Evolutionary conservation across 2,113 vertebrate genomes (phyloP), one percentile per base, ranked within the genome.

Genomic region (Phalacrocorax brasilianus): DNA sequence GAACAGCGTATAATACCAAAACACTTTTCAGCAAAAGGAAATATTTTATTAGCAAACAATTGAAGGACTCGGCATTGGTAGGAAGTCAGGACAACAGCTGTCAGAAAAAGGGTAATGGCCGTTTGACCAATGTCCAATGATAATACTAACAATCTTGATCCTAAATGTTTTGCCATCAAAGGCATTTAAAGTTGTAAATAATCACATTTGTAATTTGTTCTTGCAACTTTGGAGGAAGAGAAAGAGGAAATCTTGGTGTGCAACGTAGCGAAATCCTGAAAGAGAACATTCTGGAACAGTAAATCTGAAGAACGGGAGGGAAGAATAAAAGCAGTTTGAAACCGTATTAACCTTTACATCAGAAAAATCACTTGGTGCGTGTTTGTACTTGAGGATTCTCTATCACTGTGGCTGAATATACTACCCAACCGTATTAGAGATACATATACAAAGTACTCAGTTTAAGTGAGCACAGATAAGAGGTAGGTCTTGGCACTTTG

Each of bases 291-390:
- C 86, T 35, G 38, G 85, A 95, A 72, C 5, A 67, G 11, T 68
- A 68, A 79, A 75, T 40, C 22, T 79, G 49, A 96, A 83, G 75
- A 74, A 87, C 5, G 2, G 84, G 68, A 81, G 52, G 42, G 62
- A 73, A 72, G 53, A 35, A 85, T 35, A 81, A 87, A 95, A 82
- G 62, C 66, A 78, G 85, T 92, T 91, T 93, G 66, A 70, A 95
- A 95, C 27, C 53, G 40, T 4, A 0, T 89, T 93, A 92, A 90
- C 65, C 56, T 91, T 93, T 85, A 89, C 55, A 73, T 70, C 81
- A 93, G 86, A 87, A 96, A 85, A 93, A 92, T 75, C 92, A 79
- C 58, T 76, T 27, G 53, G 53, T 75, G 73, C 52, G 19, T 84
- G 80, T 71, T 78, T 84, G 65, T 94, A 81, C 58, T 94, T 85